Conservation (phyloP, 2,113 vertebrate species). For the Hydropotes inermis region DNA sequence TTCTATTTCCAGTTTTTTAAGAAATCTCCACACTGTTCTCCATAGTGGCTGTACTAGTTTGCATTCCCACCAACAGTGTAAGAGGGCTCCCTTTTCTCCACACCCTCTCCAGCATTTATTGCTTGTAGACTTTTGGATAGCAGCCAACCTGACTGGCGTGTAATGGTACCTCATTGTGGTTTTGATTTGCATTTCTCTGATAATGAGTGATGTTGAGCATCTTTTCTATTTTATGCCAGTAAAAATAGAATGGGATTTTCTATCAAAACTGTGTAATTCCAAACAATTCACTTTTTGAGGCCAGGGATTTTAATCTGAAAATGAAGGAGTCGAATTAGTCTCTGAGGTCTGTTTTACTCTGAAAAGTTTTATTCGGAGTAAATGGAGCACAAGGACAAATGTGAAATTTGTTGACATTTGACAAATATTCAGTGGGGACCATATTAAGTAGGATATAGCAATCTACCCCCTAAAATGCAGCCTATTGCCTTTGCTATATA, state of each 20-base stretch:
- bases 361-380: slow-evolving; percentile 10
- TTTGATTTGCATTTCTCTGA: too few species aligned
- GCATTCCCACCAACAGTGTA: too few species aligned
- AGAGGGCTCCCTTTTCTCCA: too few species aligned
- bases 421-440: background rate
- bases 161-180: too few species aligned
- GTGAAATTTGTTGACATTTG: background rate
- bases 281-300: background rate
- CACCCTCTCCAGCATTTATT: too few species aligned
- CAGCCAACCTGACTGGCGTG: too few species aligned
- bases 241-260: background rate
- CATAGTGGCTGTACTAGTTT: too few species aligned
- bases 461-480: background rate
- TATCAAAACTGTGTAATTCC: background rate
- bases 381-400: background rate
- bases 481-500: background rate
- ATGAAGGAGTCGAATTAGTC: background rate
- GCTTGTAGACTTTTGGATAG: too few species aligned
- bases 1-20: too few species aligned
- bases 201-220: too few species aligned
- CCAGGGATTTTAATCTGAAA: slow-evolving; percentile 1
- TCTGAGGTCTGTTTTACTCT: background rate
- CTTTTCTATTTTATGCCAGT: background rate
- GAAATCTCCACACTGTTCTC: too few species aligned
- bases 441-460: background rate